A percentile compares a stretch with the other conserved stretches of the same genome.
These are phyloP conservation scores for Strigamia maritima DNA, from an alignment of 2,888 invertebrate genomes.

Conservation along the genomic window DNA sequence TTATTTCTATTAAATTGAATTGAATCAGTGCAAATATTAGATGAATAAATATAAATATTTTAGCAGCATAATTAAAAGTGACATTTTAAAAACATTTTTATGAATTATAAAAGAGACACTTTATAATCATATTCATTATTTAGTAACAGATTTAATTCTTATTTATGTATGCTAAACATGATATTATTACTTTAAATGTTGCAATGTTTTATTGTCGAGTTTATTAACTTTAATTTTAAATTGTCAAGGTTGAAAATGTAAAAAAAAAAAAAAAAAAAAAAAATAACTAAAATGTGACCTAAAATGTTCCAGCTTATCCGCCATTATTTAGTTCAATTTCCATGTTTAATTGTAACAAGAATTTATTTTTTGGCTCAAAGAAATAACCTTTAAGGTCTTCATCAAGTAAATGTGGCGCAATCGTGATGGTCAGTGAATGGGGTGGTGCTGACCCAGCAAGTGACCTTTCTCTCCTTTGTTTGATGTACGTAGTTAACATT, in stretches of 20 bases:
- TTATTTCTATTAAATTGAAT: neutral
- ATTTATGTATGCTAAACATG: too few species aligned
- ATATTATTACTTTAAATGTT: too few species aligned
- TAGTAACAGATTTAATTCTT: too few species aligned
- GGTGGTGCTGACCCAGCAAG: neutral
- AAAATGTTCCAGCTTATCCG: too few species aligned
- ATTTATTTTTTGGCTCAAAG: neutral
- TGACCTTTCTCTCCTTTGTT: constrained; percentile 23
- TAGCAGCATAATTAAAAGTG: too few species aligned
- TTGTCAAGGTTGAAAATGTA: neutral
- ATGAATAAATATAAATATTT: too few species aligned
- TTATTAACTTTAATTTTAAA: neutral
- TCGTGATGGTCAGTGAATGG: constrained; percentile 19
- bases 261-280: too few species aligned
- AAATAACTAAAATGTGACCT: neutral
- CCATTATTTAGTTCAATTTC: neutral
- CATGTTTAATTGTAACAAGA: neutral
- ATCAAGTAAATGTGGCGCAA: constrained; percentile 13
- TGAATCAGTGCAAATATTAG: neutral
- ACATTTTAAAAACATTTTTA: too few species aligned
- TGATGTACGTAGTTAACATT: constrained; percentile 13
- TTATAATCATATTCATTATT: too few species aligned
- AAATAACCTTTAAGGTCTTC: neutral
- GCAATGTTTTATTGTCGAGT: too few species aligned
- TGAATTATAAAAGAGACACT: too few species aligned